Percentiles rank a stretch among this genome's conserved stretches.
phyloP scores from a whole-genome alignment of 2,888 invertebrate genomes.

The Pseudococcus longispinus region DNA sequence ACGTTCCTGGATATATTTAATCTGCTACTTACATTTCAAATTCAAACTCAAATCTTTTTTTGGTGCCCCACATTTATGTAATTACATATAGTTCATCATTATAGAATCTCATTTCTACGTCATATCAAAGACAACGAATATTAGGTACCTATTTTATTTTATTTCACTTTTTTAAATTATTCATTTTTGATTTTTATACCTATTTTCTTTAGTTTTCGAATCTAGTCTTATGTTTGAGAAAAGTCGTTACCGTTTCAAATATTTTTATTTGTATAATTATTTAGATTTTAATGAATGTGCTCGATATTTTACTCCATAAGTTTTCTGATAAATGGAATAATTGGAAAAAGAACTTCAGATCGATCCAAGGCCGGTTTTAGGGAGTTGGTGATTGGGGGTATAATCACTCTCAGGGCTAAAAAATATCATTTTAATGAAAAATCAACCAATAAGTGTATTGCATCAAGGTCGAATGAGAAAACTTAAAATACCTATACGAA shows the following conservation, averaged over 20 bases:
- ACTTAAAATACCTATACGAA: too few species aligned
- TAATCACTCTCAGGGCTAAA: too few species aligned
- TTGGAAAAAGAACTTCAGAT: neutral
- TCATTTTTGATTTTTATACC: constrained; percentile 5
- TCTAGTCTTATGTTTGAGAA: constrained; percentile 7
- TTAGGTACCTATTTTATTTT: neutral
- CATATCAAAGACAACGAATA: neutral
- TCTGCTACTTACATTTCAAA: too few species aligned
- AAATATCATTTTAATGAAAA: too few species aligned
- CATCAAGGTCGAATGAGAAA: too few species aligned
- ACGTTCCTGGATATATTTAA: too few species aligned
- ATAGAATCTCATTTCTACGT: neutral
- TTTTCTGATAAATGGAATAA: neutral
- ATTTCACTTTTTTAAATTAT: neutral
- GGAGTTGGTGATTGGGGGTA: too few species aligned
- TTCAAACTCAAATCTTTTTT: too few species aligned
- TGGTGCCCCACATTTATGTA: too few species aligned
- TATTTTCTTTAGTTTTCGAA: neutral
- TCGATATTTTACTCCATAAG: neutral
- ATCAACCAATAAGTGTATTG: too few species aligned
- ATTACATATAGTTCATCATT: neutral
- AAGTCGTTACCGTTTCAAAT: neutral
- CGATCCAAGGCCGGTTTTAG: too few species aligned
- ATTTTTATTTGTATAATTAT: neutral
- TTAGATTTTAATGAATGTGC: neutral